Base-by-base conservation (phyloP, 2,888 invertebrate genomes). In the Gerris lacustris region DNA sequence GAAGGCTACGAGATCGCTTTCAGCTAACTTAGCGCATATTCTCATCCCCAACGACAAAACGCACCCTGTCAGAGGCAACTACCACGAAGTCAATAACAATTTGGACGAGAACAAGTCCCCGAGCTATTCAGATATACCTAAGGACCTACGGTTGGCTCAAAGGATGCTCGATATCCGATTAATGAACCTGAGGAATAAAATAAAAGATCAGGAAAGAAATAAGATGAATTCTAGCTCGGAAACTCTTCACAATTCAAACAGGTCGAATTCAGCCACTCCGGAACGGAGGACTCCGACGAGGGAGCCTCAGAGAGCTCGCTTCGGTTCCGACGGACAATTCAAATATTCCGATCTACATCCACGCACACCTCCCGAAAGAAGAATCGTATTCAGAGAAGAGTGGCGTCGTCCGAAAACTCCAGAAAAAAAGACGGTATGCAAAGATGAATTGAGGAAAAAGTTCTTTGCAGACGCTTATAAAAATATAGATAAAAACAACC, bases 11-110 rank as follows among this genome's bases (percentile, higher is more conserved):
- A 83, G 92, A 73, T 92, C 92, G 5, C 82, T 91, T 68, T 93
- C 93, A 0, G 93, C 92, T 0, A 93, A 93, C 79, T 88, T 93
- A 73, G 90, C 90, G 72, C 88, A 88, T 73, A 83, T 91, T 77
- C 88, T 91, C 63, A 71, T 71, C 55, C 68, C 71, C 66, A 72
- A 73, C 68, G 73, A 74, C 66, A 73, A 74, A 17, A 67, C 69
- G 17, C 69, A 68, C 18, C 62, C 72, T 69, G 47, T 72, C 9
- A 69, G 71, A 44, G 73, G 72, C 63, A 73, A 72, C 55, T 67
- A 72, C 44, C 47, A 72, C 47, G 74, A 74, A 66, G 72, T 67
- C 45, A 74, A 71, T 47, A 72, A 72, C n/a, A 72, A 73, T 44
- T 9, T 45, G 15, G 67, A 45, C 7, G 45, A 67, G 44, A 11